Base-by-base conservation (phyloP, 2,113 vertebrate species). In the Anarhynchus alexandrinus region DNA sequence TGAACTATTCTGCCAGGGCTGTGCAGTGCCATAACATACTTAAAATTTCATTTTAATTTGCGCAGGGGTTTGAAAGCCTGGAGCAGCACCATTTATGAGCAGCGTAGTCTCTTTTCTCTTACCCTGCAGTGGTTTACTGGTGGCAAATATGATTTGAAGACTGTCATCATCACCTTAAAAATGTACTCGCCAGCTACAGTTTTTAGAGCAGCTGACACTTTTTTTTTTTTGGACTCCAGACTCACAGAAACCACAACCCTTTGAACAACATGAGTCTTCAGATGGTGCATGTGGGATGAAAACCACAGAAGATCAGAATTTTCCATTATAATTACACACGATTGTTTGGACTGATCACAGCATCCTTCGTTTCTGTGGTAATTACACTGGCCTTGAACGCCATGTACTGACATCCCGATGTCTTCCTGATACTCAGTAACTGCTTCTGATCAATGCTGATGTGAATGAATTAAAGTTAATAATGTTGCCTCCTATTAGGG, bases 361-460 rank as follows among this genome's bases (percentile, higher is more conserved):
- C 47, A 81, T 70, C 76, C 47, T 81, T 88, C 9, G 0, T 73
- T 92, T 73, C 85, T 66, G 42, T 38, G 58, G 64, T 81, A 83
- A 89, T 92, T 94, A 64, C 57, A 25, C 45, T 23, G 64, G 79
- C 82, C 71, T 90, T 57, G 65, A 94, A 57, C 12, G 2, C 61
- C 38, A 25, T 7, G 52, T 64, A 47, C 88, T 66, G 72, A 64
- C 52, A 92, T 85, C 45, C 26, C 3, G 0, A 69, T 29, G 27
- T 59, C 67, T 80, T 92, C 66, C 85, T 90, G 85, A 62, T 83
- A 36, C 64, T 92, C 69, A 59, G 82, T 15, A 74, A 62, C 82
- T 42, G 40, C 90, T 93, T 92, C 76, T 94, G 92, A 92, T 94
- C 79, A 90, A 85, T 90, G 90, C 76, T 92, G 85, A 88, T 80